These are phyloP conservation scores for Setipinna tenuifilis DNA, from an alignment of 2,797 vertebrate genomes.

Conservation along the genomic window DNA sequence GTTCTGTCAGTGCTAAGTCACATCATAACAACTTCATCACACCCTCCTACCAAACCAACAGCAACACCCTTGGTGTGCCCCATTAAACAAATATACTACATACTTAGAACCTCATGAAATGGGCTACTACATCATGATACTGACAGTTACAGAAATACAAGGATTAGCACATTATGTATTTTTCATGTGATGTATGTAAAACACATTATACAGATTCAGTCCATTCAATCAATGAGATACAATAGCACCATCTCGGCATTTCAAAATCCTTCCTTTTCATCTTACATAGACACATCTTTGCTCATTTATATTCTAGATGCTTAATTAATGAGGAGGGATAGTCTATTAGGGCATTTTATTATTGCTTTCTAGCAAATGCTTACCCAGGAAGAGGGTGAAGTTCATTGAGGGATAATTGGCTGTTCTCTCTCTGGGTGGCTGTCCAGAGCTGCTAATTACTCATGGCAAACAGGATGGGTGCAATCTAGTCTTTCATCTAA, in stretches of 20 bases:
- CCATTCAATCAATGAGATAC: background rate
- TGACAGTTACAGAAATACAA: background rate
- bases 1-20: background rate
- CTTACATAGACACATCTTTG: background rate
- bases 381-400: background rate
- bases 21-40: background rate
- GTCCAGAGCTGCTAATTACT: background rate
- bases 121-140: background rate
- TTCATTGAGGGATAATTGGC: slow-evolving; percentile 1
- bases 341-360: background rate
- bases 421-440: background rate
- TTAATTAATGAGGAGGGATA: background rate
- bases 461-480: background rate
- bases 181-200: background rate
- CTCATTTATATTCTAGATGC: background rate
- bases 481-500: slow-evolving; percentile 20
- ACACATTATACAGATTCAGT: background rate
- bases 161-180: background rate
- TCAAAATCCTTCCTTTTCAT: background rate
- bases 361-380: background rate
- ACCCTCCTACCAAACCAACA: background rate
- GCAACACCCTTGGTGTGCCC: background rate
- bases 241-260: background rate
- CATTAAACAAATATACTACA: background rate
- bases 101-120: background rate